A percentile compares a stretch with the other conserved stretches of the same genome.
These are phyloP conservation scores for Keiferia lycopersicella DNA, from an alignment of 2,888 invertebrate species.

Conservation along the genomic window DNA sequence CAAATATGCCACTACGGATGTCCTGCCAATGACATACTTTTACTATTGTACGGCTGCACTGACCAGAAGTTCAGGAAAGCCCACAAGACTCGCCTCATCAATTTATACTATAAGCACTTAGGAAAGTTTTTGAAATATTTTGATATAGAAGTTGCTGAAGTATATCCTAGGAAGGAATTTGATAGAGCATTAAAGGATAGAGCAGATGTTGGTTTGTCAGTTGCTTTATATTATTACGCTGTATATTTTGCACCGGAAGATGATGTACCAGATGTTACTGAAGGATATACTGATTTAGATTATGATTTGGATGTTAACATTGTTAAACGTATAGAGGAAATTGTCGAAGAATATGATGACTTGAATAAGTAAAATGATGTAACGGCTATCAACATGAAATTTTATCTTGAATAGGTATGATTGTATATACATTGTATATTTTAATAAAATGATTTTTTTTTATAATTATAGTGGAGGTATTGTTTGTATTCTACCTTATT, in stretches of 20 bases:
- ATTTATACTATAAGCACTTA: conserved; percentile 48
- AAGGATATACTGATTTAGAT: conserved; percentile 33
- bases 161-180: conserved; percentile 47
- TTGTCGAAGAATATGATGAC: conserved; percentile 45
- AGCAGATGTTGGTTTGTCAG: conserved; percentile 50
- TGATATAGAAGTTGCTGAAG: conserved; percentile 41
- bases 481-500: background rate
- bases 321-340: conserved; percentile 41
- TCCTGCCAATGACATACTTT: conserved; percentile 51
- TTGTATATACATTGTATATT: background rate
- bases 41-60: conserved; percentile 47
- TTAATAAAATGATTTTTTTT: background rate
- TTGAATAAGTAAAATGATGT: background rate
- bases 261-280: conserved; percentile 43
- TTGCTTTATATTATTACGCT: conserved; percentile 39
- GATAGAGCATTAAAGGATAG: conserved; percentile 46
- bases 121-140: conserved; percentile 47
- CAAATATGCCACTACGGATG: conserved; percentile 49
- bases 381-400: background rate
- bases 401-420: background rate
- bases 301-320: conserved; percentile 42
- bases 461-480: background rate
- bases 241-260: conserved; percentile 48
- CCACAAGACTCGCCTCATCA: conserved; percentile 46
- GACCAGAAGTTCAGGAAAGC: conserved; percentile 49